A percentile compares a stretch with the other conserved stretches of the same genome.
phyloP scores from a whole-genome alignment of 1,140 invertebrate species.

The Drosophila repleta region DNA sequence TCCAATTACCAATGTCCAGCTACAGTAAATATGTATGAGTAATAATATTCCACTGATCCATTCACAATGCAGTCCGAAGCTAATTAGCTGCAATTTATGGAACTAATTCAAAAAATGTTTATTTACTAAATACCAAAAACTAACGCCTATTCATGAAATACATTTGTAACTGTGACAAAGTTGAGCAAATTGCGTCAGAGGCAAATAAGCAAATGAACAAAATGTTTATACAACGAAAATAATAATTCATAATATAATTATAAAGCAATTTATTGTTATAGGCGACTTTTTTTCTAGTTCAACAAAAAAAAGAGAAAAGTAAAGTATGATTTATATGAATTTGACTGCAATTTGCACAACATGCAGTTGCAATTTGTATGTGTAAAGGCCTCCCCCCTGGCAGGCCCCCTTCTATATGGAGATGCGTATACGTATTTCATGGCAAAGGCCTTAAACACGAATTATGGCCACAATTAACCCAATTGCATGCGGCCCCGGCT shows the following conservation, averaged over 20 bases:
- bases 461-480: conserved; percentile 75
- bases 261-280: conserved; percentile 42
- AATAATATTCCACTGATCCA: background rate
- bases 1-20: background rate
- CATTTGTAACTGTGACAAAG: conserved; percentile 62
- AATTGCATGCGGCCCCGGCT: conserved; percentile 64
- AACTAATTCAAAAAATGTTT: conserved; percentile 36
- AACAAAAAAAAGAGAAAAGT: conserved; percentile 24
- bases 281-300: background rate
- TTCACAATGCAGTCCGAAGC: conserved; percentile 15
- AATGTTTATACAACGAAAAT: conserved; percentile 28
- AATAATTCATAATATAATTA: conserved; percentile 66
- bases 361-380: conserved; percentile 73
- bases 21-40: background rate
- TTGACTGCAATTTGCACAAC: conserved; percentile 41
- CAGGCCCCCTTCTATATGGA: background rate
- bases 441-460: conserved; percentile 74
- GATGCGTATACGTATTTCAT: conserved; percentile 28
- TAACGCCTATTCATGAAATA: conserved; percentile 63
- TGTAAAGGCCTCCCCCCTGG: background rate
- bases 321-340: conserved; percentile 64
- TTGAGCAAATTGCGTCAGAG: conserved; percentile 57
- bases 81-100: conserved; percentile 60
- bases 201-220: conserved; percentile 32
- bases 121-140: conserved; percentile 34